These are phyloP conservation scores for Adelphocoris suturalis DNA, from an alignment of 2,888 invertebrate species.

Conservation along the genomic window DNA sequence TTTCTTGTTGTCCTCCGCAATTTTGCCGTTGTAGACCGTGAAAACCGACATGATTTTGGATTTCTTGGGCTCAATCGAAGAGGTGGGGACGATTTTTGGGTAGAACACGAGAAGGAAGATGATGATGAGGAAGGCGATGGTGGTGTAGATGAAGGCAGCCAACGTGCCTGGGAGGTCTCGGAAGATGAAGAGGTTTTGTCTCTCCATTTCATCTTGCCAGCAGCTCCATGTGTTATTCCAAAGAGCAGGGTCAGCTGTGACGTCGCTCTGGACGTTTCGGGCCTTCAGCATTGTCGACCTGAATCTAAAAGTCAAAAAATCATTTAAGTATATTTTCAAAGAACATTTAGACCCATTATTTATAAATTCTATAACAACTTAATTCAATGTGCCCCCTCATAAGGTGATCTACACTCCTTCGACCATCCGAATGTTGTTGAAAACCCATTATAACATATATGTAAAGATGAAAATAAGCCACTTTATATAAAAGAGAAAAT, in stretches of 20 bases:
- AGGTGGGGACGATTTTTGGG: constrained; percentile 50
- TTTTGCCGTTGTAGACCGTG: constrained; percentile 28
- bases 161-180: constrained; percentile 35
- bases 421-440: too few species aligned
- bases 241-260: constrained; percentile 80
- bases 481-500: too few species aligned
- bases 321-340: constrained; percentile 28
- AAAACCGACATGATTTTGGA: constrained; percentile 69
- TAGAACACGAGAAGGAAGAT: constrained; percentile 58
- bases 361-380: too few species aligned
- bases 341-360: too few species aligned
- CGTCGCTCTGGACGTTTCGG: constrained; percentile 79
- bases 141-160: constrained; percentile 63
- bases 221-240: constrained; percentile 82
- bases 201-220: constrained; percentile 79
- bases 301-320: constrained; percentile 78
- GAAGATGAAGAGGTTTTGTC: constrained; percentile 50
- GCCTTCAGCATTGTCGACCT: constrained; percentile 79
- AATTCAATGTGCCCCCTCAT: too few species aligned
- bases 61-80: background rate
- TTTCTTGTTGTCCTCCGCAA: background rate
- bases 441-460: too few species aligned
- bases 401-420: too few species aligned
- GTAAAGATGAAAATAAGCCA: too few species aligned
- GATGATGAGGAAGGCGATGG: constrained; percentile 53